Evolutionary conservation across 2,888 invertebrate species (phyloP), one percentile per base, ranked within the genome.

Genomic region (Limnephilus auricula): DNA sequence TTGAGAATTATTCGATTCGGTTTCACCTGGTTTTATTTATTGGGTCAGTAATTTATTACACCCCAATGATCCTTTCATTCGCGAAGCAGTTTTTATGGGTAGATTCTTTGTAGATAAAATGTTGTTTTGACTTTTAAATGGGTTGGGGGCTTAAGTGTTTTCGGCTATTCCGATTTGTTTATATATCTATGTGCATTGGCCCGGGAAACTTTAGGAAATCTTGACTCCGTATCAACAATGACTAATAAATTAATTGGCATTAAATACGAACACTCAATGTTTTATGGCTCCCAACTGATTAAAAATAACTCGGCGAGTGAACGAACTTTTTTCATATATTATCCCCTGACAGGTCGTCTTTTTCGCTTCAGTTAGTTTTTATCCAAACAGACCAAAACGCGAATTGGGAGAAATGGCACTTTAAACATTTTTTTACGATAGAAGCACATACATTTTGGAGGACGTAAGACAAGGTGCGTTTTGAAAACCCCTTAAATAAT

Each of bases 1-100:
- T 85, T 85, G 40, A 37, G 30, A 85, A 40, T 85, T 85, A 85
- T 85, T 85, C 34, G 30, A 40, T 40, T 85, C 40, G 37, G 30
- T 40, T 85, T 85, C 85, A 40, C 30, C 40, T 85, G n/a, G 37
- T 37, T 84, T n/a, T 84, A 37, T 40, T 85, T 40, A 85, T 85
- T 85, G 85, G 40, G 37, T 37, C n/a, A n/a, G 25, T 34, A 37
- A 82, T 82, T 82, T 82, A 82, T 82, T 82, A 34, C 25, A 82
- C 25, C 25, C 34, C 82, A 32, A 25, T 82, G 32, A 82, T 37
- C 37, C 37, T 82, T 82, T 82, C 82, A 34, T 82, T 82, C 65
- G 65, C 65, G 9, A 65, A 65, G 65, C n/a, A 65, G 25, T 65
- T 65, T 50, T 65, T 65, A 65, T n/a, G 65, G 65, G 65, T 25